Conservation (phyloP, 2,797 vertebrate genomes). For the Luscinia megarhynchos region DNA sequence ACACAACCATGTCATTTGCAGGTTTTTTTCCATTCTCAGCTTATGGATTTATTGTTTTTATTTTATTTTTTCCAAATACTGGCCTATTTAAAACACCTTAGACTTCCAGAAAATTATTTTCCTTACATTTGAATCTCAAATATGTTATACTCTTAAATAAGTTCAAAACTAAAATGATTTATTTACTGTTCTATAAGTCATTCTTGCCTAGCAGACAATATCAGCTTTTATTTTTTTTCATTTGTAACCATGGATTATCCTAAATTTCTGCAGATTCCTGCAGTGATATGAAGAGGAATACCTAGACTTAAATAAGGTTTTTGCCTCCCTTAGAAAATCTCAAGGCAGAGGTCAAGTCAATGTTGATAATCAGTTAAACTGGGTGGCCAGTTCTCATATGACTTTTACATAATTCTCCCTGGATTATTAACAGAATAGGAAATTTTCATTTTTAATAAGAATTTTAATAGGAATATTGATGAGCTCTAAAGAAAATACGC, state of each 20-base stretch:
- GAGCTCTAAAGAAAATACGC: not conserved
- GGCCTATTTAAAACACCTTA: not conserved
- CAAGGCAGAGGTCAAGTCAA: not conserved
- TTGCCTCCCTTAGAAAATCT: not conserved
- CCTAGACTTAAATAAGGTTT: not conserved
- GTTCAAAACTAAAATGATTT: not conserved
- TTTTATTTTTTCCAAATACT: not conserved
- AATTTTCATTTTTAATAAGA: too few relatives aligned
- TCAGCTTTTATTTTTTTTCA: not conserved
- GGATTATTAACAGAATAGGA: not conserved
- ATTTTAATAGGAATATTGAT: not conserved
- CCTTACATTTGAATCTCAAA: not conserved
- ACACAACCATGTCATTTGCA: not conserved
- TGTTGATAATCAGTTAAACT: not conserved
- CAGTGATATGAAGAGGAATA: not conserved
- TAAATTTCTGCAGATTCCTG: not conserved
- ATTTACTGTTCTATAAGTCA: not conserved
- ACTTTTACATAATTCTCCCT: not conserved
- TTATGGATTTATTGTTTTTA: not conserved
- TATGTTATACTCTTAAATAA: not conserved
- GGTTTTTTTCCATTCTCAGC: not conserved
- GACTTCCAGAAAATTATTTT: not conserved
- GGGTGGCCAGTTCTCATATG: not conserved
- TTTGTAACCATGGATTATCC: not conserved
- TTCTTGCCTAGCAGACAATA: not conserved